Evolutionary conservation across 2,113 vertebrate species (phyloP).

Genomic region (Parus major): DNA sequence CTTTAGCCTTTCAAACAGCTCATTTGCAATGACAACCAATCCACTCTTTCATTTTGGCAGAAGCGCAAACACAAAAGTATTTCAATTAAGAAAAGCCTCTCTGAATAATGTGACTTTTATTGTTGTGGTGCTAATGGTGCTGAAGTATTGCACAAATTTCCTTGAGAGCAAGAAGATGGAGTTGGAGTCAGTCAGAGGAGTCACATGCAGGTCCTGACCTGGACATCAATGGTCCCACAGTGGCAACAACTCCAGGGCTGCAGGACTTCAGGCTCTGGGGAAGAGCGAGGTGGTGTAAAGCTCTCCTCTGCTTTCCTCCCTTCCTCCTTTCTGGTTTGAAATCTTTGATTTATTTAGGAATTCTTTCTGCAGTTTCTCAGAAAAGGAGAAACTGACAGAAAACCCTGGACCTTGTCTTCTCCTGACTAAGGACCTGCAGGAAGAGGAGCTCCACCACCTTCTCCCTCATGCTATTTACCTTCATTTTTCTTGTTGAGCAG

Average conservation of each 20-base stretch:
- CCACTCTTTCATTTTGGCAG: not conserved
- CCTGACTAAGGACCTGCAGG: not conserved
- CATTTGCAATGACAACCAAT: not conserved
- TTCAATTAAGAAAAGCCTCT: not conserved
- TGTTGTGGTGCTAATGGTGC: not conserved
- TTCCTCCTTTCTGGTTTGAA: not conserved
- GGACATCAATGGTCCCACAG: not conserved
- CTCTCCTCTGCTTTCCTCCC: not conserved
- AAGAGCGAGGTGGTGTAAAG: not conserved
- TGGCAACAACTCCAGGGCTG: not conserved
- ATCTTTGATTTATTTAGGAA: not conserved
- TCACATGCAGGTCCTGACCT: not conserved
- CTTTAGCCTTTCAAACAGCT: not conserved
- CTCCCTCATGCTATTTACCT: not conserved
- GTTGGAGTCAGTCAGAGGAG: not conserved
- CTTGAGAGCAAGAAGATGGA: not conserved
- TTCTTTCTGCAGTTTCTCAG: not conserved
- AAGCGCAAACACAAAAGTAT: not conserved
- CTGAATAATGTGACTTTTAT: not conserved
- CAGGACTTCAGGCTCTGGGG: not conserved
- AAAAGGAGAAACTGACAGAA: not conserved
- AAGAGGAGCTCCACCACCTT: not conserved
- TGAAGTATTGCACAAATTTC: not conserved
- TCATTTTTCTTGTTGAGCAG: not conserved
- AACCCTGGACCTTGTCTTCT: not conserved